Conservation (phyloP, 1,140 invertebrate genomes). For the Drosophila simulans region DNA sequence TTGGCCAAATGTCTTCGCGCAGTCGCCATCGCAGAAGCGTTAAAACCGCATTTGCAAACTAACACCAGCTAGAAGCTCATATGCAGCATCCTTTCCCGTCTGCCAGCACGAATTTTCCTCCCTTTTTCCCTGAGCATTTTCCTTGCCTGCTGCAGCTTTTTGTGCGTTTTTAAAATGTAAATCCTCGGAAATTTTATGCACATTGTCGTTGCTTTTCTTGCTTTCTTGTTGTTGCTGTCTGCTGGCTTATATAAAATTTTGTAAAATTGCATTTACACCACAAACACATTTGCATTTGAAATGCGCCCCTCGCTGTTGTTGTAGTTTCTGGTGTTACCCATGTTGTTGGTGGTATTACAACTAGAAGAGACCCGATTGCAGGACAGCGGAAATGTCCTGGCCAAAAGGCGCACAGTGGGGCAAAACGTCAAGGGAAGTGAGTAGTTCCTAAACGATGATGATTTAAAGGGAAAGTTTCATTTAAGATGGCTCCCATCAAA, state of each 20-base stretch:
- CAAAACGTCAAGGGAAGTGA: neutral
- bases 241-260: conserved; percentile 79
- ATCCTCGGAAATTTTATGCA: conserved; percentile 79
- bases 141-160: conserved; percentile 28
- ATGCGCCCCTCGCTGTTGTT: conserved; percentile 40
- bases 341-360: conserved; percentile 55
- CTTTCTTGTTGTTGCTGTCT: conserved; percentile 15
- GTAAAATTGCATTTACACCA: conserved; percentile 83
- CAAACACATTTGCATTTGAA: conserved; percentile 83
- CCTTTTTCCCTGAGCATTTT: conserved; percentile 2
- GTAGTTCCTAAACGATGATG: no score
- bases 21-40: conserved; percentile 67
- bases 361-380: conserved; percentile 64
- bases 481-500: no score
- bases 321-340: neutral
- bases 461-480: no score
- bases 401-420: conserved; percentile 20
- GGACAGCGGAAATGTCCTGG: conserved; percentile 40
- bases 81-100: conserved; percentile 3
- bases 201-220: conserved; percentile 30
- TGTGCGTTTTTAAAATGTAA: conserved; percentile 78
- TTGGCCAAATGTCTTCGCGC: conserved; percentile 73
- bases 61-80: conserved; percentile 40
- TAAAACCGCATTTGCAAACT: conserved; percentile 79
- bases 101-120: neutral